Evolutionary conservation across 2,797 vertebrate species (phyloP).

Genomic region (Silurus lanzhouensis): DNA sequence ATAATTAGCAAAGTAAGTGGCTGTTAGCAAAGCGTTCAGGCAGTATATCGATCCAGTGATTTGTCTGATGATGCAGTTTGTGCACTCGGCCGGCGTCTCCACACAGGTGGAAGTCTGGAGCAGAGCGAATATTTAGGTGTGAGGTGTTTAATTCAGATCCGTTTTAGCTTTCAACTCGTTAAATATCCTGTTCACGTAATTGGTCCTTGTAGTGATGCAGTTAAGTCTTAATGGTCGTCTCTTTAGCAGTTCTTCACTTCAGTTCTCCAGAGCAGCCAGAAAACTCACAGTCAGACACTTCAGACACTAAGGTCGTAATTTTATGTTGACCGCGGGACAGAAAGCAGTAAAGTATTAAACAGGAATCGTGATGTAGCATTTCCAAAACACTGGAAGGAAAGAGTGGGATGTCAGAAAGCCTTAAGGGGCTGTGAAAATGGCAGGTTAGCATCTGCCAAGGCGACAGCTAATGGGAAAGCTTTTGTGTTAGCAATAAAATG

Average conservation of each 20-base stretch:
- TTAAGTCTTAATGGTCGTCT: not conserved
- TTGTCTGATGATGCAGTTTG: not conserved
- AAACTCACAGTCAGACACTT: not conserved
- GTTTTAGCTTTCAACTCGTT: not conserved
- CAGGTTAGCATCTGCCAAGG: not conserved
- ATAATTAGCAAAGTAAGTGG: conserved; percentile 25
- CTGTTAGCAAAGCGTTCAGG: conserved; percentile 1
- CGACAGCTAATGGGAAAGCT: not conserved
- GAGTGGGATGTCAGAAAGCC: not conserved
- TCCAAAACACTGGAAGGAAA: not conserved
- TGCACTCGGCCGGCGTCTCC: not conserved
- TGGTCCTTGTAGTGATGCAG: not conserved
- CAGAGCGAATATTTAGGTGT: not conserved
- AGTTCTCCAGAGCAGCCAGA: not conserved
- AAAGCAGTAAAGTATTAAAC: conserved; percentile 3
- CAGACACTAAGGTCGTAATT: too few relatives aligned
- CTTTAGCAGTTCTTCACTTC: not conserved
- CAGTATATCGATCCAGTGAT: not conserved
- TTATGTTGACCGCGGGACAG: not conserved
- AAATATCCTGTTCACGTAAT: not conserved
- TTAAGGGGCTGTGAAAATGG: not conserved
- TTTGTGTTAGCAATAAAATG: not conserved
- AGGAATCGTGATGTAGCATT: not conserved
- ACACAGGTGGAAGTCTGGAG: not conserved
- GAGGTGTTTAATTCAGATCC: not conserved